phyloP scores from a whole-genome alignment of 2,113 vertebrate genomes.

The Sprattus sprattus region DNA sequence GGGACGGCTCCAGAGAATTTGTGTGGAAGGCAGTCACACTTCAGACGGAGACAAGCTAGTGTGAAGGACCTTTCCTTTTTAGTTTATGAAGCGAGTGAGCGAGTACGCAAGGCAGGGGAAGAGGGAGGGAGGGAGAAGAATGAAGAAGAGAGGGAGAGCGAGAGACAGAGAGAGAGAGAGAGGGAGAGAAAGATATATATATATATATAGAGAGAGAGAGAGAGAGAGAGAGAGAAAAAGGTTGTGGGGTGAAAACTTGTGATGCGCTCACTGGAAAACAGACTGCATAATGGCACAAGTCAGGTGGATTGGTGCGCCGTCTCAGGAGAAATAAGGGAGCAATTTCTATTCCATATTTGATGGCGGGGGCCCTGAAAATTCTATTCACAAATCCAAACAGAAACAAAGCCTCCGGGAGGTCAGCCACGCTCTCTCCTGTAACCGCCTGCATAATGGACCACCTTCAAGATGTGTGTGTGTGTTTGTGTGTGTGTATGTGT shows the following conservation, averaged over 20 bases:
- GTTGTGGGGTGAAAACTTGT: constrained; percentile 84
- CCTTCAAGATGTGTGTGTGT: constrained; percentile 69
- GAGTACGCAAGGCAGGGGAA: not conserved
- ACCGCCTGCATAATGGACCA: constrained; percentile 88
- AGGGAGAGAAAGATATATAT: not conserved
- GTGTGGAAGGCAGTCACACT: constrained; percentile 77
- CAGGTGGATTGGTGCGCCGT: constrained; percentile 83
- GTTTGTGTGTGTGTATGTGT: constrained; percentile 1
- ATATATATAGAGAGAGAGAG: not conserved
- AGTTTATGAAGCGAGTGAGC: constrained; percentile 57
- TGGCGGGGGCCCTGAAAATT: constrained; percentile 87
- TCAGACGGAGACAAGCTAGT: constrained; percentile 75
- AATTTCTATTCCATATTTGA: constrained; percentile 99
- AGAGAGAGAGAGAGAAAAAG: constrained; percentile 73
- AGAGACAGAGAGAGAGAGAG: not conserved
- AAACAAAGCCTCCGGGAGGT: constrained; percentile 98
- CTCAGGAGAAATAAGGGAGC: constrained; percentile 98
- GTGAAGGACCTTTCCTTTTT: constrained; percentile 78
- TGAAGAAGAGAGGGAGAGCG: not conserved
- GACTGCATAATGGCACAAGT: constrained; percentile 97
- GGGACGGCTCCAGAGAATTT: constrained; percentile 75
- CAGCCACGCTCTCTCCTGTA: constrained; percentile 80
- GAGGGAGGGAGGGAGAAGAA: constrained; percentile 33
- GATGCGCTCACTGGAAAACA: constrained; percentile 99
- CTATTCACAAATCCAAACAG: constrained; percentile 99